Conservation (phyloP, 2,888 invertebrate genomes). For the Unio delphinus region DNA sequence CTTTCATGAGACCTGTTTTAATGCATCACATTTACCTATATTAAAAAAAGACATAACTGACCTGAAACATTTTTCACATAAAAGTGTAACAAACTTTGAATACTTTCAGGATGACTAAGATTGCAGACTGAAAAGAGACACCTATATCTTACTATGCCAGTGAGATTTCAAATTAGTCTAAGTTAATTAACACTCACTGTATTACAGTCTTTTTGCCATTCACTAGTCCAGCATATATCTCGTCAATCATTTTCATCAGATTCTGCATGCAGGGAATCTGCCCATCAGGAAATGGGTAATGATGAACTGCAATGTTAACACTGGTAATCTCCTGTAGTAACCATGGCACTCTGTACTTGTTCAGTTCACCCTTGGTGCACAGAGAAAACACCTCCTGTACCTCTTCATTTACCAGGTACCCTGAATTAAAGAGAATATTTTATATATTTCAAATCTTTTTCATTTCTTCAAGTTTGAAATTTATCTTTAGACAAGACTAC, state of each 20-base stretch:
- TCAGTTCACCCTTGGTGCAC: slow-evolving; percentile 59
- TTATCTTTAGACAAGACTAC: too few relatives aligned
- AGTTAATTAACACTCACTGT: slow-evolving; percentile 46
- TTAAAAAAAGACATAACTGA: too few relatives aligned
- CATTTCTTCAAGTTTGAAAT: neutral
- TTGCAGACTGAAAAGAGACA: too few relatives aligned
- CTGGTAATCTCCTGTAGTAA: slow-evolving; percentile 43
- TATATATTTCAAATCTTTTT: too few relatives aligned
- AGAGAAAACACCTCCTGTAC: slow-evolving; percentile 57
- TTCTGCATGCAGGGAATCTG: slow-evolving; percentile 36
- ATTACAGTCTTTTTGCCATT: slow-evolving; percentile 50
- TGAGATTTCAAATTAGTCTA: too few relatives aligned
- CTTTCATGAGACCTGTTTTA: too few relatives aligned
- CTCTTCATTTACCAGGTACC: slow-evolving; percentile 39
- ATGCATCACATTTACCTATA: too few relatives aligned
- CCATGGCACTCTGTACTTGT: slow-evolving; percentile 57
- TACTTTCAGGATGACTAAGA: too few relatives aligned
- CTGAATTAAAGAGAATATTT: slow-evolving; percentile 17
- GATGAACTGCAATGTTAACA: slow-evolving; percentile 50
- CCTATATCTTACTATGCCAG: too few relatives aligned
- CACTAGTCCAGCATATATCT: slow-evolving; percentile 39
- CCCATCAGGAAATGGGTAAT: slow-evolving; percentile 61
- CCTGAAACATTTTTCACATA: too few relatives aligned
- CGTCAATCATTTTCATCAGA: slow-evolving; percentile 53
- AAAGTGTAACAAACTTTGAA: too few relatives aligned